Base-by-base conservation (phyloP, 2,888 invertebrate species). In the Papilio elwesi region DNA sequence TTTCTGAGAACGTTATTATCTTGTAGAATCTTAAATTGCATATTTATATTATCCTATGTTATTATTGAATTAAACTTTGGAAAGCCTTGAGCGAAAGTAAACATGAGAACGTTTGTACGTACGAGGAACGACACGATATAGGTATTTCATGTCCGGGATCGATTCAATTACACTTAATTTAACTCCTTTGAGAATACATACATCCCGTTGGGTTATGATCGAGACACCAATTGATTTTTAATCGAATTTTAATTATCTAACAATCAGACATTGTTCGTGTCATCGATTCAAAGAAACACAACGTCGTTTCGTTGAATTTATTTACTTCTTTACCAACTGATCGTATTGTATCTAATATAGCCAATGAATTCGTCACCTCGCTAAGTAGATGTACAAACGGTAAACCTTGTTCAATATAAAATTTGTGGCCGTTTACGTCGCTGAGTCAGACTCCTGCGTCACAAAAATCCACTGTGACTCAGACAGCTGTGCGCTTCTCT, bases 391-490 rank as follows among this genome's bases (percentile, higher is more conserved):
- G 78, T 77, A 75, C 79, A 79, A 78, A 81, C 80, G 78, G 77
- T 78, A 78, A 80, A 79, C 75, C 77, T 79, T 82, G 81, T 83
- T 79, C 78, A 78, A 77, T 74, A 75, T 80, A 69, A 71, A 71
- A 75, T 76, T 74, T 62, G 87, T 84, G 83, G 83, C 86, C 85
- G 87, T 85, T 82, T 84, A 80, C 73, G 75, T 75, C 78, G 81
- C 87, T 92, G 91, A 93, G 81, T 91, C 91, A 91, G 83, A 84
- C 78, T 70, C 80, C 48, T 79, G 83, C 87, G 86, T 87, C 87
- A 88, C 83, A 80, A 83, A 83, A 83, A 82, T 80, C 80, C 84
- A 86, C 82, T 76, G 74, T 87, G 86, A 87, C 75, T 78, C 78
- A 81, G 83, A 62, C 68, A 68, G 68, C 55, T 38, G 81, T 82